These are phyloP conservation scores for Hafferia zeledoni DNA, from an alignment of 2,797 vertebrate genomes.

Conservation along the genomic window DNA sequence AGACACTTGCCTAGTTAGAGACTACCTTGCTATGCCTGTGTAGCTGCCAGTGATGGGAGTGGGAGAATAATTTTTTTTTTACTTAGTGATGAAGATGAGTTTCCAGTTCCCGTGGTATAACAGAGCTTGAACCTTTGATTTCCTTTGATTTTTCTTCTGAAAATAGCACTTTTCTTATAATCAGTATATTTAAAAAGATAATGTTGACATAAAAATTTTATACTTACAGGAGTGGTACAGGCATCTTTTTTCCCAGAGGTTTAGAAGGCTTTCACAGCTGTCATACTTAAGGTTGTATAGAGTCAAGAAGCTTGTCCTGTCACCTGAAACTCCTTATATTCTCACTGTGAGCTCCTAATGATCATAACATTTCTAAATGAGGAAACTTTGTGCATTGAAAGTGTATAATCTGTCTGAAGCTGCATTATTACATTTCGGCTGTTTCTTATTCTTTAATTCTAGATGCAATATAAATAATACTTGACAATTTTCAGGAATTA, in stretches of 20 bases:
- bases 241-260: not conserved
- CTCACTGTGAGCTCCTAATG: not conserved
- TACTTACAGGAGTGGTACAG: not conserved
- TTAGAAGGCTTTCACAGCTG: not conserved
- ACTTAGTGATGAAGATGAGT: not conserved
- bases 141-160: not conserved
- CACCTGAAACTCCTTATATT: not conserved
- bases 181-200: not conserved
- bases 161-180: not conserved
- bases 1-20: not conserved
- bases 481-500: not conserved
- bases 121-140: not conserved
- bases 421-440: not conserved
- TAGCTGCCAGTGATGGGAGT: not conserved
- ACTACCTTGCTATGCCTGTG: not conserved
- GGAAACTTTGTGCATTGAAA: rapidly evolving
- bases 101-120: not conserved
- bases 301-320: not conserved
- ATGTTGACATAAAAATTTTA: not conserved
- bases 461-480: not conserved
- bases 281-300: not conserved
- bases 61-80: not conserved
- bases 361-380: not conserved
- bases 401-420: not conserved
- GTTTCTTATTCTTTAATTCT: not conserved